These are phyloP conservation scores for Cotesia typhae DNA, from an alignment of 1,140 invertebrate species.

Conservation along the genomic window DNA sequence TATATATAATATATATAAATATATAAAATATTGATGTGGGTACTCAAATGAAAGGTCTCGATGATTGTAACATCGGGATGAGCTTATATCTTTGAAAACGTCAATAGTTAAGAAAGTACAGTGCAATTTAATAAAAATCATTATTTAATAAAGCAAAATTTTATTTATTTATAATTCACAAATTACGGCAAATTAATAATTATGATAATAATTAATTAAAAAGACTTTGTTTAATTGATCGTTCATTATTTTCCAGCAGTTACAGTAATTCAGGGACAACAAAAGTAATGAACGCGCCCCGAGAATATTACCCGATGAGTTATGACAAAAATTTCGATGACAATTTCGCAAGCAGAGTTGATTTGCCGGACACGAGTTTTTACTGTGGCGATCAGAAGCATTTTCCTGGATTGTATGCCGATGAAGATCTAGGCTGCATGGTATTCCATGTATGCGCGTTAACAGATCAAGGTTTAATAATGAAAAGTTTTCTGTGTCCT, in stretches of 20 bases:
- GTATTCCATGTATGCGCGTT: conserved; percentile 90
- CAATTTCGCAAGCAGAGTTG: conserved; percentile 83
- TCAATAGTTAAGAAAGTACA: no score
- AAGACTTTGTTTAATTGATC: neutral
- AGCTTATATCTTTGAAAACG: no score
- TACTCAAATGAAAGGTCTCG: no score
- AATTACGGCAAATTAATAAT: no score
- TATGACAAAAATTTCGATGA: conserved; percentile 90
- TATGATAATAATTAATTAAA: neutral
- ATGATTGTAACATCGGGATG: no score
- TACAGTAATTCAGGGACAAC: conserved; percentile 61
- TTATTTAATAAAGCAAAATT: no score
- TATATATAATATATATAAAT: no score
- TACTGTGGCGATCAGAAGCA: conserved; percentile 89
- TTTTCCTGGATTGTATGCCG: conserved; percentile 88
- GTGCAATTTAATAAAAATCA: no score
- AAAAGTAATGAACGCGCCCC: conserved; percentile 88
- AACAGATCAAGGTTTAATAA: conserved; percentile 86
- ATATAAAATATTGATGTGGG: no score
- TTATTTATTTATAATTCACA: no score
- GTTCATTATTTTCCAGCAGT: conserved; percentile 41
- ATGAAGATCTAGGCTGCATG: conserved; percentile 91
- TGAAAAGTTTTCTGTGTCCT: conserved; percentile 89
- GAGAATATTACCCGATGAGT: conserved; percentile 85
- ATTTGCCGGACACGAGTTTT: conserved; percentile 86